phyloP scores from a whole-genome alignment of 2,888 invertebrate species.

The Yponomeuta evonymella region DNA sequence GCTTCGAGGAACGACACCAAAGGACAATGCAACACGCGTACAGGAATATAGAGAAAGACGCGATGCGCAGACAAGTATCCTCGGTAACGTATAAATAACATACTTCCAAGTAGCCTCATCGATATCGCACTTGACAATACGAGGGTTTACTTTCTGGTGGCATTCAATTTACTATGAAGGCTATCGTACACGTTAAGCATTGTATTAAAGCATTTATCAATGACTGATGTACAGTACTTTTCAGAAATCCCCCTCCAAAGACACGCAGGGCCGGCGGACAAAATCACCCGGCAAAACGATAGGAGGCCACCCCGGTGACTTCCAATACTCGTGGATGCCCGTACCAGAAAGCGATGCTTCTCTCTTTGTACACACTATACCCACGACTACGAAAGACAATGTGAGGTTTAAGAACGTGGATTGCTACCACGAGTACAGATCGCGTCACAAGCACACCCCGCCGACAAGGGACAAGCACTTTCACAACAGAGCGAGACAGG shows the following conservation, averaged over 20 bases:
- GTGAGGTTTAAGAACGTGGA: constrained; percentile 61
- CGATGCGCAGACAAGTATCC: constrained; percentile 29
- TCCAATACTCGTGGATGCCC: constrained; percentile 68
- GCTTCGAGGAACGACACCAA: constrained; percentile 47
- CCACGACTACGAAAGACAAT: constrained; percentile 43
- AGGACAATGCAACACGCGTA: constrained; percentile 56
- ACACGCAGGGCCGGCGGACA: constrained; percentile 1
- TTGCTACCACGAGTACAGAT: constrained; percentile 65
- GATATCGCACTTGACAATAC: too few species aligned
- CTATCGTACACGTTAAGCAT: too few species aligned
- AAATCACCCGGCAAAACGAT: constrained; percentile 30
- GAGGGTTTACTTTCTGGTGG: too few species aligned
- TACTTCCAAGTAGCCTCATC: too few species aligned
- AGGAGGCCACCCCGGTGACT: constrained; percentile 38
- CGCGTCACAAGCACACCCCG: constrained; percentile 64
- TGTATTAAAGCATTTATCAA: neutral
- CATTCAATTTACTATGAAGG: too few species aligned
- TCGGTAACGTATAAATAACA: neutral
- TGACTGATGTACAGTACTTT: neutral
- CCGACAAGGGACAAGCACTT: constrained; percentile 51
- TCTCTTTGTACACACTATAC: constrained; percentile 57
- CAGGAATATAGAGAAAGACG: constrained; percentile 52
- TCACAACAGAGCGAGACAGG: constrained; percentile 29
- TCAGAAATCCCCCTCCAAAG: constrained; percentile 2
- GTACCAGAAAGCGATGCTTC: constrained; percentile 60